Conservation (phyloP, 2,888 invertebrate genomes). For the Synergus gifuensis region DNA sequence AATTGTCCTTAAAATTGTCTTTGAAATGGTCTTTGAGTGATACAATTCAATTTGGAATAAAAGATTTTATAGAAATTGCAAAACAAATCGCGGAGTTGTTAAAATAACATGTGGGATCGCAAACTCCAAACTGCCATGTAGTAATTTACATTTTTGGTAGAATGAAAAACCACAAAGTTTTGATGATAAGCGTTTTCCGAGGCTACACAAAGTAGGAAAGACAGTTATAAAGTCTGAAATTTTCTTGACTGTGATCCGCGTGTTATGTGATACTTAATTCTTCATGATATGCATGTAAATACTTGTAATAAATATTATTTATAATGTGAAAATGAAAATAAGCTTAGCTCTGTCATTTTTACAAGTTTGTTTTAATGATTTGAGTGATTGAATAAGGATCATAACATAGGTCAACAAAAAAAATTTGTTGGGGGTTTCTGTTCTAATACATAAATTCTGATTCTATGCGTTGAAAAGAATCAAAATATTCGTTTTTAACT, state of each 20-base stretch:
- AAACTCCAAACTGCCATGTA: background rate
- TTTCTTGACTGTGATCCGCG: constrained; percentile 22
- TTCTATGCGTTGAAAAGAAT: too few relatives aligned
- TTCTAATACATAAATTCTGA: too few relatives aligned
- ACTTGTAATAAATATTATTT: constrained; percentile 15
- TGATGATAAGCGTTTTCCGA: background rate
- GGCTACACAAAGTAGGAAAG: background rate
- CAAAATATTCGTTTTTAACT: too few relatives aligned
- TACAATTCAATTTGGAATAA: constrained; percentile 50
- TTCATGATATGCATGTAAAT: constrained; percentile 8
- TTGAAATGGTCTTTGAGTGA: too few relatives aligned
- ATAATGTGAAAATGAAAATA: constrained; percentile 24
- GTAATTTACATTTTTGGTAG: background rate
- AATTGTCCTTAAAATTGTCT: constrained; percentile 59
- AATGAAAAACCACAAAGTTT: background rate
- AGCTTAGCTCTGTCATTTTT: constrained; percentile 11
- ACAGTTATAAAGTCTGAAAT: background rate
- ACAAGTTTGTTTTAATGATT: background rate
- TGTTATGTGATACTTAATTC: constrained; percentile 24
- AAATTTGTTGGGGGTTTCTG: too few relatives aligned
- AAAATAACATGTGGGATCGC: constrained; percentile 20
- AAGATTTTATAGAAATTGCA: constrained; percentile 65
- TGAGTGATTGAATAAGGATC: background rate
- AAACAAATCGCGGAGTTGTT: constrained; percentile 63
- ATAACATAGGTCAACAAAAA: too few relatives aligned